phyloP scores from a whole-genome alignment of 2,797 vertebrate species.

The Micromesistius poutassou region DNA sequence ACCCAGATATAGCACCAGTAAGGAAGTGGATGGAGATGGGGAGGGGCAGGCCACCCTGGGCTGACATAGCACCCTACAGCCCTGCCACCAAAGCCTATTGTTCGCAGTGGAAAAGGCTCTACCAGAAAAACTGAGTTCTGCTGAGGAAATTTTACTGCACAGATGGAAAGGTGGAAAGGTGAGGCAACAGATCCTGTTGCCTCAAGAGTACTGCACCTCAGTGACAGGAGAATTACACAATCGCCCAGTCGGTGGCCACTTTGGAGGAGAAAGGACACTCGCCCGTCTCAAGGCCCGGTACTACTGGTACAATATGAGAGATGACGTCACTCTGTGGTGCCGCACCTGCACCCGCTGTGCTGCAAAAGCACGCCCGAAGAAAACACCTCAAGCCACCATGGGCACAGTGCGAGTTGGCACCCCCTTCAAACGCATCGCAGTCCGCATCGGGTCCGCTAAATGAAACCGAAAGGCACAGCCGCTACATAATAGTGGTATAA shows the following conservation, averaged over 20 bases:
- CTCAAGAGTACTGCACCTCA: not conserved
- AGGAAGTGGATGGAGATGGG: not conserved
- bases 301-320: slow-evolving; percentile 28
- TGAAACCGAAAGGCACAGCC: slow-evolving; percentile 26
- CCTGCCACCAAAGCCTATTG: slow-evolving; percentile 24
- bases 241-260: slow-evolving; percentile 32
- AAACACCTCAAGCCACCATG: slow-evolving; percentile 24
- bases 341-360: slow-evolving; percentile 24
- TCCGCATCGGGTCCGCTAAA: slow-evolving; percentile 26
- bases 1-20: too few relatives aligned
- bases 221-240: too few relatives aligned
- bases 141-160: slow-evolving; percentile 10
- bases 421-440: slow-evolving; percentile 23
- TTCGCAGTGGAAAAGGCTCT: slow-evolving; percentile 24
- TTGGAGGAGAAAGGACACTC: slow-evolving; percentile 35
- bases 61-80: slow-evolving; percentile 9
- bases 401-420: slow-evolving; percentile 24
- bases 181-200: slow-evolving; percentile 23
- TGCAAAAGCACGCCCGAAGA: slow-evolving; percentile 1
- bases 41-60: not conserved
- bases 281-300: slow-evolving; percentile 13
- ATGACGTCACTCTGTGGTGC: slow-evolving; percentile 24
- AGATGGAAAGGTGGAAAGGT: not conserved
- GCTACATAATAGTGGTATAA: slow-evolving; percentile 28
- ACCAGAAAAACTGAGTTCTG: slow-evolving; percentile 11